Conservation (phyloP, 2,888 invertebrate genomes). For the Axea sp. region DNA sequence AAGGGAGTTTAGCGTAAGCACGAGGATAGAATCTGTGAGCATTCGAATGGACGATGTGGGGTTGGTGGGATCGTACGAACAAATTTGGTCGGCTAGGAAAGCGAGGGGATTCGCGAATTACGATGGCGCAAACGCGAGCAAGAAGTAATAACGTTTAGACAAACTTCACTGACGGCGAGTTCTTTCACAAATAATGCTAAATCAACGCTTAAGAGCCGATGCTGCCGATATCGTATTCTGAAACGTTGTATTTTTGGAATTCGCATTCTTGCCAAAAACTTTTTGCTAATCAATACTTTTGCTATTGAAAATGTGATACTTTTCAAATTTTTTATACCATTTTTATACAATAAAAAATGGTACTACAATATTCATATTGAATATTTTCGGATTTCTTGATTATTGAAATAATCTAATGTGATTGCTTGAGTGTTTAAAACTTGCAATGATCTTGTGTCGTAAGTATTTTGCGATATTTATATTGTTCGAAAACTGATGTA, state of each 20-base stretch:
- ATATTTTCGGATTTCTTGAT: no score
- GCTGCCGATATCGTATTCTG: conserved; percentile 44
- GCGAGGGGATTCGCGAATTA: conserved; percentile 50
- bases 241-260: no score
- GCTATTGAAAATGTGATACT: not conserved
- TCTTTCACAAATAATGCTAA: conserved; percentile 54
- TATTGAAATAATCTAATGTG: no score
- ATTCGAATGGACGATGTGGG: conserved; percentile 55
- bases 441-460: no score
- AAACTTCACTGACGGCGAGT: conserved; percentile 50
- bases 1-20: conserved; percentile 63
- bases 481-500: no score
- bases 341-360: no score
- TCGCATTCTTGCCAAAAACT: conserved; percentile 32
- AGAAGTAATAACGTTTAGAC: conserved; percentile 72
- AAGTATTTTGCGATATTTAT: no score
- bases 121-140: conserved; percentile 70
- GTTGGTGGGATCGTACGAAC: conserved; percentile 52
- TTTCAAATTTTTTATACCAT: no score
- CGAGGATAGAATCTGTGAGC: conserved; percentile 61
- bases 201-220: conserved; percentile 49
- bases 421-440: no score
- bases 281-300: conserved; percentile 37
- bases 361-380: no score
- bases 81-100: conserved; percentile 28